phyloP scores from a whole-genome alignment of 2,888 invertebrate genomes.

The Eilema depressum region DNA sequence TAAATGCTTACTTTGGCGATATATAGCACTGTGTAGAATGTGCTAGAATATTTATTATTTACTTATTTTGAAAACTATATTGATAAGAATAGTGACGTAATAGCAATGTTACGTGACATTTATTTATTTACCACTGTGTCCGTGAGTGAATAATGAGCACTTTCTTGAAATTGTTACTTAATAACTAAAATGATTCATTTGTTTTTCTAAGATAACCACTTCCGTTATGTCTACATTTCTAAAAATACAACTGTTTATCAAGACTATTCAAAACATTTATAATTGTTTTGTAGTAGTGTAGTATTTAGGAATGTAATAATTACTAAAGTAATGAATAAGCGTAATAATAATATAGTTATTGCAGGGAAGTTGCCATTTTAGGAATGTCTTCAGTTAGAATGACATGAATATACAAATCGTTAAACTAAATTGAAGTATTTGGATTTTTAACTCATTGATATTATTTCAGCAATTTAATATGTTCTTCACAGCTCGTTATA shows the following conservation, averaged over 20 bases:
- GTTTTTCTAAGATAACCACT: background rate
- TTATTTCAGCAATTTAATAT: no score
- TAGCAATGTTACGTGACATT: background rate
- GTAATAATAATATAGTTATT: no score
- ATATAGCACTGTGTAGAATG: no score
- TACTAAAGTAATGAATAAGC: no score
- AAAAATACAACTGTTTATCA: conserved; percentile 1
- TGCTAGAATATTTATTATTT: background rate
- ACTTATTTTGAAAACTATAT: background rate
- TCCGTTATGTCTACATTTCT: background rate
- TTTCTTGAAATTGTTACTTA: background rate
- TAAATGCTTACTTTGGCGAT: no score
- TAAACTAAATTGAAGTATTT: background rate
- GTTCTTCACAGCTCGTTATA: no score
- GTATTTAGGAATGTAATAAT: background rate
- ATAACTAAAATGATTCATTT: background rate
- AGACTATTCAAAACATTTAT: background rate
- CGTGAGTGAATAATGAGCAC: background rate
- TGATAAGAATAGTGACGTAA: background rate
- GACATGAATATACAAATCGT: background rate
- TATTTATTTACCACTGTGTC: background rate
- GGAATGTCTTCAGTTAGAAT: background rate
- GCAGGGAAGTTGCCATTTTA: no score
- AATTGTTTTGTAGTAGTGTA: background rate
- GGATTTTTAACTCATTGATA: no score